Evolutionary conservation across 2,797 vertebrate genomes (phyloP).

Genomic region (Oophaga sylvatica): DNA sequence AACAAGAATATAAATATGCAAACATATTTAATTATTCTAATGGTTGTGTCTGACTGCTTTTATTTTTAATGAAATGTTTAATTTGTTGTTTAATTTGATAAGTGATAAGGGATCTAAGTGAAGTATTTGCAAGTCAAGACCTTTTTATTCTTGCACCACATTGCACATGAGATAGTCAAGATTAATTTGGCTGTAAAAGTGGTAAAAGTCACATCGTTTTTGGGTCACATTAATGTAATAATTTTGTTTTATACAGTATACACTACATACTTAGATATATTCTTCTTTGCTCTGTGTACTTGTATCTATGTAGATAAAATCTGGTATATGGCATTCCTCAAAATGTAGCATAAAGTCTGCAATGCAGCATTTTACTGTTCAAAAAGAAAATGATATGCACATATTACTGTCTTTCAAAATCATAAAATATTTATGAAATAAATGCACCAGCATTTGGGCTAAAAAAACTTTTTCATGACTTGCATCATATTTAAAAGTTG

Average conservation of each 20-base stretch:
- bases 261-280: no score
- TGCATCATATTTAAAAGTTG: no score
- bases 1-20: constrained; percentile 26
- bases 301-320: no score
- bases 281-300: no score
- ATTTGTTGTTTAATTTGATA: not conserved
- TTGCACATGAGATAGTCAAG: not conserved
- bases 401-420: no score
- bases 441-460: no score
- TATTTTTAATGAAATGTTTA: constrained; percentile 26
- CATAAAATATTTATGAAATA: no score
- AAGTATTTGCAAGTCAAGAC: constrained; percentile 5
- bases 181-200: constrained; percentile 15
- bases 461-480: no score
- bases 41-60: constrained; percentile 11
- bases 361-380: no score
- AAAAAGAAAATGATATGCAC: no score
- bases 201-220: not conserved
- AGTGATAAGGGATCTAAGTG: not conserved
- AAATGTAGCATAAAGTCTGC: no score
- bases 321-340: no score
- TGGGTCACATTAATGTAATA: not conserved
- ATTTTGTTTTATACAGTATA: not conserved
- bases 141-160: not conserved
- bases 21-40: constrained; percentile 44